phyloP scores from a whole-genome alignment of 2,113 vertebrate species.

The Antigone vipio region DNA sequence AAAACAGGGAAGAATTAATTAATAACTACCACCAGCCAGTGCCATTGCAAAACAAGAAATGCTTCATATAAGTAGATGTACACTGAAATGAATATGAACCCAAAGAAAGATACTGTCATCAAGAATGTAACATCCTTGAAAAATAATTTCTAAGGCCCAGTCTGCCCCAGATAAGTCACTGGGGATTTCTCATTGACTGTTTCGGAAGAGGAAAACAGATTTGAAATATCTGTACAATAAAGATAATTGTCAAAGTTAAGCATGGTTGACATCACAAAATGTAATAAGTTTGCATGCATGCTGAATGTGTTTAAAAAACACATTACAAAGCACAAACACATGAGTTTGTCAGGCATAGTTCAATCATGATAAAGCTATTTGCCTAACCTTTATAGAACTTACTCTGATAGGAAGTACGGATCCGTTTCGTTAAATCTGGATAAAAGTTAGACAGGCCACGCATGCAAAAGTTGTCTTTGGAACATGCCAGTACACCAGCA shows the following conservation, averaged over 20 bases:
- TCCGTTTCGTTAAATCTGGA: slow-evolving; percentile 99
- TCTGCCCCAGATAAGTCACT: not conserved
- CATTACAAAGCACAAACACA: slow-evolving; percentile 69
- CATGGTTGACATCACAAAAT: slow-evolving; percentile 50
- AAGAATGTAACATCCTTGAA: not conserved
- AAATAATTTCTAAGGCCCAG: not conserved
- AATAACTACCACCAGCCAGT: not conserved
- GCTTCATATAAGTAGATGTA: slow-evolving; percentile 38
- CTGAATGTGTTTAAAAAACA: slow-evolving; percentile 78
- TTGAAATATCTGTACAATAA: not conserved
- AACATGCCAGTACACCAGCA: slow-evolving; percentile 95
- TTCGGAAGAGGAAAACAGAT: not conserved
- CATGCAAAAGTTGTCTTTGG: slow-evolving; percentile 99
- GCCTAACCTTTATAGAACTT: slow-evolving; percentile 84
- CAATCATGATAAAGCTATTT: slow-evolving; percentile 56
- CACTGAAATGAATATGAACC: slow-evolving; percentile 34
- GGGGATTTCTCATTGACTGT: not conserved
- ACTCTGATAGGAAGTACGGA: slow-evolving; percentile 99
- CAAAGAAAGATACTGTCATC: slow-evolving; percentile 18
- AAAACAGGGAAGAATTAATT: slow-evolving; percentile 2
- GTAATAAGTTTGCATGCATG: slow-evolving; percentile 72
- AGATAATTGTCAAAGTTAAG: slow-evolving; percentile 4
- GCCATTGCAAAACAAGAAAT: slow-evolving; percentile 55
- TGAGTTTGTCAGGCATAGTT: slow-evolving; percentile 62
- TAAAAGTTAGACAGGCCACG: slow-evolving; percentile 99